Evolutionary conservation across 1,140 invertebrate species (phyloP).

Genomic region (Drosophila rhopaloa): DNA sequence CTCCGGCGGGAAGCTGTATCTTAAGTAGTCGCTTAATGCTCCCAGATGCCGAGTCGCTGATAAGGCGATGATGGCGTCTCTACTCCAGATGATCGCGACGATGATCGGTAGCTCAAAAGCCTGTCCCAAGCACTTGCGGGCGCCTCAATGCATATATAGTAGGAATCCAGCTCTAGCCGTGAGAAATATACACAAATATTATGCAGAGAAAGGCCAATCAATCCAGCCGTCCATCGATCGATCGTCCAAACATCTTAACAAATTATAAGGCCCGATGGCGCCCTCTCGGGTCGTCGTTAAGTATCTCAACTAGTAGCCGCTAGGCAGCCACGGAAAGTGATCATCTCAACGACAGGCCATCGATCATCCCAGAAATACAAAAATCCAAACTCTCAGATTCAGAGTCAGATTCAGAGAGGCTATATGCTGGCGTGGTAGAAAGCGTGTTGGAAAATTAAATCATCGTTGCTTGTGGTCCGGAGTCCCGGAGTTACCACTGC

Average conservation of each 20-base stretch:
- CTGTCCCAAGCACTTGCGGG: slow-evolving; percentile 52
- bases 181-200: slow-evolving; percentile 75
- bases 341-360: slow-evolving; percentile 81
- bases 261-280: slow-evolving; percentile 66
- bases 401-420: slow-evolving; percentile 3
- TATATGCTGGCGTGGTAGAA: slow-evolving; percentile 74
- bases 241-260: slow-evolving; percentile 79
- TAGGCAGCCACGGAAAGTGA: slow-evolving; percentile 79
- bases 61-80: slow-evolving; percentile 50
- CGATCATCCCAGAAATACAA: slow-evolving; percentile 68
- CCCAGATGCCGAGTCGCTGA: slow-evolving; percentile 71
- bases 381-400: not conserved
- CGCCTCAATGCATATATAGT: slow-evolving; percentile 60
- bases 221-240: slow-evolving; percentile 34
- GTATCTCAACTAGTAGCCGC: slow-evolving; percentile 83
- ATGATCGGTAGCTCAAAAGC: slow-evolving; percentile 48
- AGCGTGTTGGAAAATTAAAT: slow-evolving; percentile 84
- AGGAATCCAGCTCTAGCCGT: slow-evolving; percentile 62
- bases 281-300: slow-evolving; percentile 63
- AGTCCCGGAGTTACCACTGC: slow-evolving; percentile 25
- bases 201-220: slow-evolving; percentile 28
- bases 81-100: slow-evolving; percentile 33
- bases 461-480: slow-evolving; percentile 68
- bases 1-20: slow-evolving; percentile 57
- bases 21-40: slow-evolving; percentile 79